A percentile compares a stretch with the other conserved stretches of the same genome.
Evolutionary conservation across 2,797 vertebrate species (phyloP).

Genomic region (Amazona ochrocephala): DNA sequence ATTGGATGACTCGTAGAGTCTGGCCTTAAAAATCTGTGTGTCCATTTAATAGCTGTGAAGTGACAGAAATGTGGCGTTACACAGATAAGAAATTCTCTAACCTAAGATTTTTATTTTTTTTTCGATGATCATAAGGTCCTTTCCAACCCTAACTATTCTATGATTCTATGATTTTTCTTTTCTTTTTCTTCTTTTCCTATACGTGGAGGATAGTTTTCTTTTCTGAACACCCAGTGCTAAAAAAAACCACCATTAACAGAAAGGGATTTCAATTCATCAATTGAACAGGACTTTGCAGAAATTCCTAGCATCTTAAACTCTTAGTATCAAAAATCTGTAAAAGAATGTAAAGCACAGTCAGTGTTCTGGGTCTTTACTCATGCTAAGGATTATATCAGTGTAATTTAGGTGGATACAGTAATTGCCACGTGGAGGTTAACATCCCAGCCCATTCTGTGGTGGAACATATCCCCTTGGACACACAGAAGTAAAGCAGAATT

Average conservation of each 20-base stretch:
- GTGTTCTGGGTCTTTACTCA: not conserved
- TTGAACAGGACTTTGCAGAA: not conserved
- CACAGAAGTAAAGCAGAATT: not conserved
- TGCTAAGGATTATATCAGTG: not conserved
- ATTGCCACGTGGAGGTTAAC: not conserved
- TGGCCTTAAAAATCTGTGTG: not conserved
- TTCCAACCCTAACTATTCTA: not conserved
- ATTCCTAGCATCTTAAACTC: not conserved
- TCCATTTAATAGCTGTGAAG: not conserved
- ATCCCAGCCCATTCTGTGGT: not conserved
- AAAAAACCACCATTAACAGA: not conserved
- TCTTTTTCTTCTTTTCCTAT: not conserved
- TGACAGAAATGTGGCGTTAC: not conserved
- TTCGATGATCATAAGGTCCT: not conserved
- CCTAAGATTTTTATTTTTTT: not conserved
- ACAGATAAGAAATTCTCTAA: not conserved
- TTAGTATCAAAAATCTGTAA: not conserved
- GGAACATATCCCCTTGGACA: not conserved
- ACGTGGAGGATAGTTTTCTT: fast-evolving
- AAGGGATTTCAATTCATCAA: not conserved
- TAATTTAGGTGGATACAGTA: not conserved
- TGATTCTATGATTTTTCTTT: not conserved
- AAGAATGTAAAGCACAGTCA: not conserved
- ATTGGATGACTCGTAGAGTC: not conserved
- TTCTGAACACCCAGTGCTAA: not conserved